Evolutionary conservation across 1,140 invertebrate genomes (phyloP).

Genomic region (Ctenoplectra terminalis): DNA sequence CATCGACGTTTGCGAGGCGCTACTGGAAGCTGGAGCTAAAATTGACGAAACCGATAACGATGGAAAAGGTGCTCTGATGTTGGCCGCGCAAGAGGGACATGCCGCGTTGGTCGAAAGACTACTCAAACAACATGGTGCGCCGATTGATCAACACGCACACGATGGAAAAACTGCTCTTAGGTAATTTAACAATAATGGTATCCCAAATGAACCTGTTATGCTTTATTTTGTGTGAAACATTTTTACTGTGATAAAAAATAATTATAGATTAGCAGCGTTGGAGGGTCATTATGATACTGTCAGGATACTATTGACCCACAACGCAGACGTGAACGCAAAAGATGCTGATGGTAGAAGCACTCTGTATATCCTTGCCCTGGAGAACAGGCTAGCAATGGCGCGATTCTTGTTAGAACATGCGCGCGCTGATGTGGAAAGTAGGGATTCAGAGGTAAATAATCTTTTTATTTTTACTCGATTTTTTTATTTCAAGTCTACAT

Average conservation of each 20-base stretch:
- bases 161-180: constrained; percentile 97
- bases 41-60: constrained; percentile 97
- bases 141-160: constrained; percentile 94
- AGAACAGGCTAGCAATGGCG: constrained; percentile 94
- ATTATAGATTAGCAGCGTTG: constrained; percentile 89
- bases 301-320: constrained; percentile 87
- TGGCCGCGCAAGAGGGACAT: constrained; percentile 95
- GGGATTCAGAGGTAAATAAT: constrained; percentile 91
- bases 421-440: constrained; percentile 91
- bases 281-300: constrained; percentile 94
- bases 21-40: constrained; percentile 95
- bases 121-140: constrained; percentile 89
- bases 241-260: constrained; percentile 13
- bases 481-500: too few relatives aligned
- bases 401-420: constrained; percentile 91
- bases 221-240: neutral
- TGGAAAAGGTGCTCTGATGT: constrained; percentile 94
- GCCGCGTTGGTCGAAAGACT: constrained; percentile 87
- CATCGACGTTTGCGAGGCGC: constrained; percentile 91
- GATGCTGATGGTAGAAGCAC: constrained; percentile 97
- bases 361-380: constrained; percentile 94
- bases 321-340: constrained; percentile 94
- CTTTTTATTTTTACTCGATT: neutral
- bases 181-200: constrained; percentile 69
- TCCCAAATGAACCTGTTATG: neutral